Evolutionary conservation across 2,888 invertebrate genomes (phyloP), one percentile per base, ranked within the genome.

Genomic region (Agrotis segetum): DNA sequence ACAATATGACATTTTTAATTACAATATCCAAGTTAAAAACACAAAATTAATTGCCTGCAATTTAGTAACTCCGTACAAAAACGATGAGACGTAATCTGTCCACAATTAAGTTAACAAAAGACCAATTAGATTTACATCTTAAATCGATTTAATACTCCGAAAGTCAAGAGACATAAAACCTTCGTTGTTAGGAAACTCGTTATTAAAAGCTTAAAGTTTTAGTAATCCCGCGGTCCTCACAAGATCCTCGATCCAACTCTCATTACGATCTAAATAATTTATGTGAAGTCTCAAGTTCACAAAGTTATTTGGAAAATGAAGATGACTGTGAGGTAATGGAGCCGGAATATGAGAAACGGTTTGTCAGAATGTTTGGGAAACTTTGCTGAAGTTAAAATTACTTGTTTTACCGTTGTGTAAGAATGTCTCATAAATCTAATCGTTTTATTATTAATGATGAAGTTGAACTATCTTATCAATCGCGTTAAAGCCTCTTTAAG

Each of bases 151-250:
- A 82, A 73, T 67, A 69, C 75, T 68, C 40, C 56, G 59, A 56
- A 67, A 84, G 72, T 52, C 70, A 66, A 77, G 72, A 70, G 77
- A 79, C 80, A 74, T 70, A 68, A 69, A 85, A 82, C 73, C 81
- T 78, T 65, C 50, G 66, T 74, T 67, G 53, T 82, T 72, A 47
- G 60, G 34, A 67, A 84, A 79, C 76, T 83, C 79, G 71, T 79
- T 82, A 84, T 77, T 77, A 77, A 77, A 82, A 82, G 85, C 71
- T 77, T 74, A 71, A 82, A 82, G 82, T 85, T 82, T 71, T 71
- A 82, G 72, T 71, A 67, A 81, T 62, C 40, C 68, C 65, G 63
- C 55, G 56, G 67, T 59, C 64, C 78, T 71, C 74, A 74, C 66
- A 55, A 74, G 82, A 64, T 67, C 59, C 56, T 60, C 64, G 70